Conservation (phyloP, 2,113 vertebrate genomes). For the Lonchura striata region DNA sequence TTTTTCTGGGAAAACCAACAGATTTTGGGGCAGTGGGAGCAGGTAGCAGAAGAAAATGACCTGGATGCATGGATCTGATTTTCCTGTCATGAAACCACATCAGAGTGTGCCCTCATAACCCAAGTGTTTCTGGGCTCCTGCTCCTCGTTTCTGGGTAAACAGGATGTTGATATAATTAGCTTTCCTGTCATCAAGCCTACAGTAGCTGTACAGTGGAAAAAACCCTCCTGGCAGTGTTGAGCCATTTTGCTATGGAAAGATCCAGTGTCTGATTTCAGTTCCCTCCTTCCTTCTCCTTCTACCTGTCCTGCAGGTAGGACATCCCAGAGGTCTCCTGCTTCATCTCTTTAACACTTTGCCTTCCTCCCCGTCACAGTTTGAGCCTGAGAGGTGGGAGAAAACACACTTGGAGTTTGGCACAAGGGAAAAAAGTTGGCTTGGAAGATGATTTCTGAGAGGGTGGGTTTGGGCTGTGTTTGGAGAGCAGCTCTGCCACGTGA, state of each 20-base stretch:
- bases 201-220: slow-evolving; percentile 43
- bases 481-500: background rate
- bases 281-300: background rate
- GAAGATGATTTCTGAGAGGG: background rate
- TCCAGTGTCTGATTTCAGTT: slow-evolving; percentile 5
- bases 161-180: slow-evolving; percentile 66
- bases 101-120: background rate
- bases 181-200: slow-evolving; percentile 49
- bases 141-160: background rate
- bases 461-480: background rate
- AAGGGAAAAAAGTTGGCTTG: background rate
- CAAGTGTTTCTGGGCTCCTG: background rate
- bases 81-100: background rate
- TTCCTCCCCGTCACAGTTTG: background rate
- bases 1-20: background rate
- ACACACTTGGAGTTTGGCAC: background rate
- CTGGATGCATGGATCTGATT: background rate
- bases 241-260: background rate
- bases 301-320: background rate
- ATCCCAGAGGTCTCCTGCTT: background rate
- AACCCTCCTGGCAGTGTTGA: slow-evolving; percentile 1
- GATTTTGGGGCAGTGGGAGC: background rate
- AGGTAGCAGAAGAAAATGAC: background rate
- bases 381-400: background rate
- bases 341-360: background rate